Percentiles rank a stretch among this genome's conserved stretches.
Evolutionary conservation across 2,797 vertebrate species (phyloP).

Genomic region (Philypnodon macrostomus): DNA sequence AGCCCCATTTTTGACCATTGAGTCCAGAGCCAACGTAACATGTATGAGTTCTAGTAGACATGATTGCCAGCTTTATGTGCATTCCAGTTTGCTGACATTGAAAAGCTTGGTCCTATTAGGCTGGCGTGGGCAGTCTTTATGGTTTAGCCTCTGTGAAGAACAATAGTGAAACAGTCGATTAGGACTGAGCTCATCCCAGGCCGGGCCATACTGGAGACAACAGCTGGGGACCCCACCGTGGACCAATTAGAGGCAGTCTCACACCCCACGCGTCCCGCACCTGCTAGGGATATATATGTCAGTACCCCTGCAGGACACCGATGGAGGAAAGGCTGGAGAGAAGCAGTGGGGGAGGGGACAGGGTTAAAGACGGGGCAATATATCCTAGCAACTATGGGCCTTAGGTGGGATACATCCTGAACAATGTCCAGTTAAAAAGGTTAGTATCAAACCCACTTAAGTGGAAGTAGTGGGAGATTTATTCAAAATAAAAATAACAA

Average conservation of each 20-base stretch:
- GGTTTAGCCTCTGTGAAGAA: slow-evolving; percentile 56
- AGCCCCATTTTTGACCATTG: too few species aligned
- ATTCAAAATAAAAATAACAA: too few species aligned
- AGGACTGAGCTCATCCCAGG: slow-evolving; percentile 53
- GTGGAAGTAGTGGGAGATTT: too few species aligned
- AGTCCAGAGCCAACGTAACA: too few species aligned
- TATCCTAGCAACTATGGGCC: too few species aligned
- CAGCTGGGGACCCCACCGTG: slow-evolving; percentile 76
- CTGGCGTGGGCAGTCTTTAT: slow-evolving; percentile 40
- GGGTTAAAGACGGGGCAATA: too few species aligned
- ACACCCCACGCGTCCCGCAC: slow-evolving; percentile 64
- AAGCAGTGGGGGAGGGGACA: slow-evolving; percentile 38
- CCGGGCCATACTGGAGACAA: slow-evolving; percentile 61
- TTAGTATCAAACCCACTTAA: too few species aligned
- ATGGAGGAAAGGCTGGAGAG: not conserved
- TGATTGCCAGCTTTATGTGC: slow-evolving; percentile 10
- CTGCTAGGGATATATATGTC: slow-evolving; percentile 76
- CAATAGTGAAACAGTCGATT: slow-evolving; percentile 66
- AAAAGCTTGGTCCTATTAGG: slow-evolving; percentile 29
- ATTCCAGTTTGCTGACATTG: slow-evolving; percentile 17
- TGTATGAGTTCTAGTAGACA: too few species aligned
- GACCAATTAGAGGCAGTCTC: slow-evolving; percentile 74
- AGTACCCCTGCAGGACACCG: slow-evolving; percentile 55
- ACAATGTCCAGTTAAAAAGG: too few species aligned
- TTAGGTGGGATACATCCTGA: too few species aligned